phyloP scores from a whole-genome alignment of 2,888 invertebrate genomes.

The Phyllotreta cruciferae region DNA sequence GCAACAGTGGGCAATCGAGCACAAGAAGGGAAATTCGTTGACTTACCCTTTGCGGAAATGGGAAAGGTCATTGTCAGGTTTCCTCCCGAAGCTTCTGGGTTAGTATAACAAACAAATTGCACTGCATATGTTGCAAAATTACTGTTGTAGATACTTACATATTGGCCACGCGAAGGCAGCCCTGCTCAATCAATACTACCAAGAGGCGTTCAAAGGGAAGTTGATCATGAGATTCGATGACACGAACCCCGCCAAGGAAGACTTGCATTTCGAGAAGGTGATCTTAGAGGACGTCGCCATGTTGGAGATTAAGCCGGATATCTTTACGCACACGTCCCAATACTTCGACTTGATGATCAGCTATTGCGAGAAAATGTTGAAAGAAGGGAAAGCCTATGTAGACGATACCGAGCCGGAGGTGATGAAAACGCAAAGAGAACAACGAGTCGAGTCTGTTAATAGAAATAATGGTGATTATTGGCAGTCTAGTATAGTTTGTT shows the following conservation, averaged over 20 bases:
- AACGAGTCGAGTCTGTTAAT: slow-evolving; percentile 83
- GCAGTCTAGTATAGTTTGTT: neutral
- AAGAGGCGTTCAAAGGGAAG: slow-evolving; percentile 88
- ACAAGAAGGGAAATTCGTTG: slow-evolving; percentile 96
- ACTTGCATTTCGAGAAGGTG: slow-evolving; percentile 95
- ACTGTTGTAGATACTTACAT: slow-evolving; percentile 77
- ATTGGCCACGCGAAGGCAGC: slow-evolving; percentile 99
- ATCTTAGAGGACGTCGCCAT: slow-evolving; percentile 93
- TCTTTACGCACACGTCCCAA: slow-evolving; percentile 94
- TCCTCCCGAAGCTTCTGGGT: slow-evolving; percentile 99
- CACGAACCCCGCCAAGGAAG: slow-evolving; percentile 99
- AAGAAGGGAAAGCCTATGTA: slow-evolving; percentile 91
- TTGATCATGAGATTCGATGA: slow-evolving; percentile 99
- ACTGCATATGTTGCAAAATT: neutral
- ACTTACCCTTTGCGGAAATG: slow-evolving; percentile 94
- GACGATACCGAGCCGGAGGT: slow-evolving; percentile 94
- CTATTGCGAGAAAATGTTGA: slow-evolving; percentile 87
- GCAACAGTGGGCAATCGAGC: slow-evolving; percentile 43
- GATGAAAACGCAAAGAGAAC: slow-evolving; percentile 96
- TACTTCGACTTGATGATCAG: slow-evolving; percentile 92
- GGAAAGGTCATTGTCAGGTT: slow-evolving; percentile 98
- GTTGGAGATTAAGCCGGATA: slow-evolving; percentile 90
- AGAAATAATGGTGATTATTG: slow-evolving; percentile 78
- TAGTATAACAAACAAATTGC: slow-evolving; percentile 35
- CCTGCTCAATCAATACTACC: slow-evolving; percentile 96